Evolutionary conservation across 2,888 invertebrate species (phyloP).

Genomic region (Camptogramma bilineatum): DNA sequence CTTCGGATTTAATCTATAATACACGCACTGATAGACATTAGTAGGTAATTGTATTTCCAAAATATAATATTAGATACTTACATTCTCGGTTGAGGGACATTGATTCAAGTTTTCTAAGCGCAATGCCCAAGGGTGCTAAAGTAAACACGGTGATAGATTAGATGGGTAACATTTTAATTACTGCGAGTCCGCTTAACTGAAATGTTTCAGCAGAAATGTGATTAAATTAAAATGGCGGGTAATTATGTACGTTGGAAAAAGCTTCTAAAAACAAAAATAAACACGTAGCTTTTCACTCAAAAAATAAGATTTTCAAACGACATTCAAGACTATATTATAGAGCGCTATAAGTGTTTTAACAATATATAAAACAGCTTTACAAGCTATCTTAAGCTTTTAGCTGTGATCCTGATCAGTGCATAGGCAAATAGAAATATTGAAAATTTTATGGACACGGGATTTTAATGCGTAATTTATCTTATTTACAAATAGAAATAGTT

Average conservation of each 20-base stretch:
- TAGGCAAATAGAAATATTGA: too few species aligned
- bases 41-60: too few species aligned
- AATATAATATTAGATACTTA: neutral
- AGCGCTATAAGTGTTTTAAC: too few species aligned
- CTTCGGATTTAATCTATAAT: too few species aligned
- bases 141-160: conserved; percentile 19
- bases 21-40: too few species aligned
- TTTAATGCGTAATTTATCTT: too few species aligned
- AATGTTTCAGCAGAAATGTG: conserved; percentile 14
- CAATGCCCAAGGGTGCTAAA: neutral
- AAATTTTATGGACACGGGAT: too few species aligned
- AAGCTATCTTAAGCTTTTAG: too few species aligned
- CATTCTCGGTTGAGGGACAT: neutral
- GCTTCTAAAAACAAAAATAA: neutral
- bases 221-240: neutral
- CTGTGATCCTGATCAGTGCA: too few species aligned
- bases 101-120: neutral
- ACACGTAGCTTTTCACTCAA: neutral
- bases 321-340: too few species aligned
- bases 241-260: neutral
- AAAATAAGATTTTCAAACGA: neutral
- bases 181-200: conserved; percentile 10
- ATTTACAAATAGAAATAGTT: too few species aligned
- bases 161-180: conserved; percentile 14
- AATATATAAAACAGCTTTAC: too few species aligned